phyloP scores from a whole-genome alignment of 2,888 invertebrate species.

The Poecilobothrus nobilitatus region DNA sequence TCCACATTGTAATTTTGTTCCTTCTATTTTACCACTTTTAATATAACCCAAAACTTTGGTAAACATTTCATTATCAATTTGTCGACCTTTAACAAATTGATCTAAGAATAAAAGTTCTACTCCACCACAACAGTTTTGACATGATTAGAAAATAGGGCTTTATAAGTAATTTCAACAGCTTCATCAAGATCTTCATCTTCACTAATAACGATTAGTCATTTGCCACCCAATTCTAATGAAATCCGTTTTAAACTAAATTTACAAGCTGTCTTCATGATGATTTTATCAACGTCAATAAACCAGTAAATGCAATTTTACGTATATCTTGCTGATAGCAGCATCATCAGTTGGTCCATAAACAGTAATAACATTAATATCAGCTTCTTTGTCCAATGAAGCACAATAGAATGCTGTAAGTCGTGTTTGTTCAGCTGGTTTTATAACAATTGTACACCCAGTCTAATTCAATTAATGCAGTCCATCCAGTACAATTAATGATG shows the following conservation, averaged over 20 bases:
- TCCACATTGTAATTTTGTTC: constrained; percentile 69
- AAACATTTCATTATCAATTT: constrained; percentile 68
- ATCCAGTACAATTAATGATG: too few relatives aligned
- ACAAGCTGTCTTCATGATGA: constrained; percentile 55
- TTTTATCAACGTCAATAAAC: constrained; percentile 51
- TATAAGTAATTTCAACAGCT: constrained; percentile 55
- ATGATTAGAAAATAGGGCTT: constrained; percentile 63
- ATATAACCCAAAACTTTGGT: constrained; percentile 67
- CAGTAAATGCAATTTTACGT: constrained; percentile 72
- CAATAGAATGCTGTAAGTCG: constrained; percentile 68
- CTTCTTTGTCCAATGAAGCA: constrained; percentile 65
- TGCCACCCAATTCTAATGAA: constrained; percentile 80
- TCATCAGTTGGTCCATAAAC: constrained; percentile 71
- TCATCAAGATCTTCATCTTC: constrained; percentile 64
- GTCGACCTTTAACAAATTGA: constrained; percentile 78
- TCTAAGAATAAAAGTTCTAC: constrained; percentile 87
- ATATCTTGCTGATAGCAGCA: constrained; percentile 65
- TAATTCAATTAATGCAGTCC: constrained; percentile 54
- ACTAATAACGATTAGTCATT: constrained; percentile 78
- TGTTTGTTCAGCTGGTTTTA: constrained; percentile 82
- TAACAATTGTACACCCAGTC: constrained; percentile 60
- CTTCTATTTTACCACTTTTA: constrained; percentile 66
- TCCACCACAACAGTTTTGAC: constrained; percentile 80
- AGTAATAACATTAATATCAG: constrained; percentile 64
- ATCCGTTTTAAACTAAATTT: constrained; percentile 72